phyloP scores from a whole-genome alignment of 92 coral and sea anemone species.

The Umimayanthus kanabou region DNA sequence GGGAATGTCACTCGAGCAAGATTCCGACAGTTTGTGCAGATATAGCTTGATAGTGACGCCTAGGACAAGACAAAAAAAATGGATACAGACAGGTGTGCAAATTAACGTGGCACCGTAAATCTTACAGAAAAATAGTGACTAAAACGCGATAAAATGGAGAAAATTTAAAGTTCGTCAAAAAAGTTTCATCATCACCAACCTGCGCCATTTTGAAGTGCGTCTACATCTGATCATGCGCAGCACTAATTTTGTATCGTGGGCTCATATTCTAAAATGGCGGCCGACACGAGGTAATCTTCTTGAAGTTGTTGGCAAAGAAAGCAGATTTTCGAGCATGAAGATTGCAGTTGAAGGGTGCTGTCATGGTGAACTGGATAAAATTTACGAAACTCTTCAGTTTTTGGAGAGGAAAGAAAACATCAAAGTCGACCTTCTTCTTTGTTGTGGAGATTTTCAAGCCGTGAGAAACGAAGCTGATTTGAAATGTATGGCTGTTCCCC shows the following conservation, averaged over 20 bases:
- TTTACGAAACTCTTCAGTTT: conserved; percentile 77
- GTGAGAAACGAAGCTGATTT: conserved; percentile 85
- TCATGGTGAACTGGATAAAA: conserved; percentile 95
- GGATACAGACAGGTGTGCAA: neutral
- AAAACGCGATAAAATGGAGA: neutral
- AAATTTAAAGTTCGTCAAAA: neutral
- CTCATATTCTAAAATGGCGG: conserved; percentile 55
- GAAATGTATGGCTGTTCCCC: conserved; percentile 93
- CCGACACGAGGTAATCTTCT: neutral
- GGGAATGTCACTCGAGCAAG: conserved; percentile 59
- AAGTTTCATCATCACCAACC: conserved; percentile 68
- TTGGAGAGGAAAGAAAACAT: conserved; percentile 82
- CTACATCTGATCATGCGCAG: conserved; percentile 25
- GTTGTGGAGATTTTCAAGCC: conserved; percentile 99
- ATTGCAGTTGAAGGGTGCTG: conserved; percentile 97
- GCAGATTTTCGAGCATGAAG: conserved; percentile 67
- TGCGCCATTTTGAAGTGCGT: conserved; percentile 85
- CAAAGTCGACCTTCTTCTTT: conserved; percentile 85
- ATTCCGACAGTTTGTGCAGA: conserved; percentile 75
- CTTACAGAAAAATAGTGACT: neutral
- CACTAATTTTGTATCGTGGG: conserved; percentile 50
- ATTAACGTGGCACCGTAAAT: neutral
- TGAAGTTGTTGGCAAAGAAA: neutral
- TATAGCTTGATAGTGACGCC: conserved; percentile 74
- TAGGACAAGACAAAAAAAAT: conserved; percentile 24